phyloP scores from a whole-genome alignment of 2,888 invertebrate genomes.

The Heterodera filipjevi region DNA sequence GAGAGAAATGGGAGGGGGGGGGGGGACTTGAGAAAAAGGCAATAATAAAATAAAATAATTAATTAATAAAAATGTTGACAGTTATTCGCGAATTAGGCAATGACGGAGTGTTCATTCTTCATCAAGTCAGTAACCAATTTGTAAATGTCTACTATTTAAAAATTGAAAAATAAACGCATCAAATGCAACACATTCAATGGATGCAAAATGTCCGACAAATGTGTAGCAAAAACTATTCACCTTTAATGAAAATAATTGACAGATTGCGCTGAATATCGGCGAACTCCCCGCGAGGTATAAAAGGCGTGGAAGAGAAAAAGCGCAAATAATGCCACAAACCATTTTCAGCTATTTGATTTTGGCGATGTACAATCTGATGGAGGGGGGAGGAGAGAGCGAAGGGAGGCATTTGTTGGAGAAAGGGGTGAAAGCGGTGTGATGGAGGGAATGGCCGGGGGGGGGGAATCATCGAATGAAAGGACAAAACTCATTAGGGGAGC shows the following conservation, averaged over 20 bases:
- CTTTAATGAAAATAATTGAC: neutral
- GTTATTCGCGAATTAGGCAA: conserved; percentile 51
- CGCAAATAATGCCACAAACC: no score
- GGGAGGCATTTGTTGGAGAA: conserved; percentile 30
- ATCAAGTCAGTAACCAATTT: conserved; percentile 42
- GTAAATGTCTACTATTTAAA: neutral
- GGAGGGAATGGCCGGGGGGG: neutral
- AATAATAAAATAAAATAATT: neutral
- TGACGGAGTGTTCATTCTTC: conserved; percentile 60
- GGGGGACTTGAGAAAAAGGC: no score
- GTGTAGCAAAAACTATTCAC: no score
- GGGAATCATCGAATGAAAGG: neutral
- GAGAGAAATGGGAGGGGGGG: neutral
- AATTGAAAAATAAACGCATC: neutral
- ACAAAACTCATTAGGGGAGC: no score
- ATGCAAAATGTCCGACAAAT: no score
- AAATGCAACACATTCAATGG: no score
- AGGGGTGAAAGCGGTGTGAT: neutral
- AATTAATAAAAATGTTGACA: neutral
- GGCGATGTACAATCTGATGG: conserved; percentile 56
- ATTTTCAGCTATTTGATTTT: conserved; percentile 54
- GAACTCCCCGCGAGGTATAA: conserved; percentile 60
- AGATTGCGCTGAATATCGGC: conserved; percentile 59
- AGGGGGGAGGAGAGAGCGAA: conserved; percentile 34
- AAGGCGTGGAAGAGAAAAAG: conserved; percentile 21